Evolutionary conservation across 2,888 invertebrate genomes (phyloP).

Genomic region (Trissolcus brochymenae): DNA sequence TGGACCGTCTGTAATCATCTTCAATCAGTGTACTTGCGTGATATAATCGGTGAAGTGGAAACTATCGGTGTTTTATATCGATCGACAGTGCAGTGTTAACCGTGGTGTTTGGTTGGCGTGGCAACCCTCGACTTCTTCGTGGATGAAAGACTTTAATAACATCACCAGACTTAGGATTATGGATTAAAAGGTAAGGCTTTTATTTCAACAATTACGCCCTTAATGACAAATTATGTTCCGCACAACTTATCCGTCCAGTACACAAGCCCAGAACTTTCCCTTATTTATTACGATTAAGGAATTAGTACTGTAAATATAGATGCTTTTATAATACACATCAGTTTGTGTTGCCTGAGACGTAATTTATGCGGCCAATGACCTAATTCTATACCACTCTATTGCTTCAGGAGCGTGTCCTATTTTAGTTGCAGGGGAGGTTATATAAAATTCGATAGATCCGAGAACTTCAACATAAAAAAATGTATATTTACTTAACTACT

Average conservation of each 20-base stretch:
- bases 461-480: too few species aligned
- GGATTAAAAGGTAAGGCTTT: conserved; percentile 53
- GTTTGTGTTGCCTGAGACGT: too few species aligned
- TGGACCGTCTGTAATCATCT: conserved; percentile 26
- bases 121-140: conserved; percentile 55
- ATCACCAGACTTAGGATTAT: conserved; percentile 37
- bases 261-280: conserved; percentile 4
- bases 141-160: conserved; percentile 49
- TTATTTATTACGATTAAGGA: conserved; percentile 14
- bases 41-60: conserved; percentile 58
- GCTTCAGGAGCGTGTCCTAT: too few species aligned
- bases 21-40: conserved; percentile 43
- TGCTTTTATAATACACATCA: conserved; percentile 1
- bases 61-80: conserved; percentile 58
- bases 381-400: not conserved
- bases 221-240: conserved; percentile 35
- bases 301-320: conserved; percentile 6
- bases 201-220: conserved; percentile 27
- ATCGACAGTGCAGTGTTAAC: conserved; percentile 62
- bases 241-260: conserved; percentile 1
- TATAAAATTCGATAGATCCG: too few species aligned
- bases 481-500: too few species aligned
- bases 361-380: not conserved
- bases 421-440: too few species aligned
- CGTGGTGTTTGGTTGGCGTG: conserved; percentile 62